phyloP scores from a whole-genome alignment of 1,140 invertebrate genomes.

The Arctopsyche grandis region DNA sequence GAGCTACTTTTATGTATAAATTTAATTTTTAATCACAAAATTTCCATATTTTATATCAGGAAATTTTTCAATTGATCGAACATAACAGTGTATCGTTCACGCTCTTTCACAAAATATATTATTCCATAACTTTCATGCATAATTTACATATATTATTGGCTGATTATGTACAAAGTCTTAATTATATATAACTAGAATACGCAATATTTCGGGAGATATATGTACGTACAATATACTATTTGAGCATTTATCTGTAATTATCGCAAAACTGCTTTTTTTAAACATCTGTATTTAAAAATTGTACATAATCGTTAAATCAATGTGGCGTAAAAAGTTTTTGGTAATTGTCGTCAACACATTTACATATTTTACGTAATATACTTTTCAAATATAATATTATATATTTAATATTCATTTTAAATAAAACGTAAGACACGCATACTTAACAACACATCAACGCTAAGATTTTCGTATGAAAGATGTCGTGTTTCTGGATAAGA shows the following conservation, averaged over 20 bases:
- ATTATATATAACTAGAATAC: slow-evolving; percentile 4
- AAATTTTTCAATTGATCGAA: background rate
- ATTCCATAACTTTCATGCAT: background rate
- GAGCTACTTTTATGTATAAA: slow-evolving; percentile 15
- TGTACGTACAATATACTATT: slow-evolving; percentile 33
- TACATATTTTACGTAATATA: too few species aligned
- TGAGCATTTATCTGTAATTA: slow-evolving; percentile 37
- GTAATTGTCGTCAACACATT: too few species aligned
- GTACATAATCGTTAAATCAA: background rate
- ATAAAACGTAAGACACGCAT: too few species aligned
- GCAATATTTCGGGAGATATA: background rate
- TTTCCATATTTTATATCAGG: background rate
- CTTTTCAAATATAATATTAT: too few species aligned
- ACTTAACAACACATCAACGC: too few species aligned
- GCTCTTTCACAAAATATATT: slow-evolving; percentile 8
- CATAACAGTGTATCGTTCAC: slow-evolving; percentile 6
- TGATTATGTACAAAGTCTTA: slow-evolving; percentile 33
- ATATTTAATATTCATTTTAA: too few species aligned
- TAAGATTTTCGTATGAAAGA: too few species aligned
- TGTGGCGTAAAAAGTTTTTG: too few species aligned
- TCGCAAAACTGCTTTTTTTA: slow-evolving; percentile 8
- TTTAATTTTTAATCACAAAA: slow-evolving; percentile 23
- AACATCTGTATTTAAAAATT: background rate
- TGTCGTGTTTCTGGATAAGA: too few species aligned
- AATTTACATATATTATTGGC: background rate